Evolutionary conservation across 1,140 invertebrate genomes (phyloP), one percentile per base, ranked within the genome.

Genomic region (Sinonovacula constricta): DNA sequence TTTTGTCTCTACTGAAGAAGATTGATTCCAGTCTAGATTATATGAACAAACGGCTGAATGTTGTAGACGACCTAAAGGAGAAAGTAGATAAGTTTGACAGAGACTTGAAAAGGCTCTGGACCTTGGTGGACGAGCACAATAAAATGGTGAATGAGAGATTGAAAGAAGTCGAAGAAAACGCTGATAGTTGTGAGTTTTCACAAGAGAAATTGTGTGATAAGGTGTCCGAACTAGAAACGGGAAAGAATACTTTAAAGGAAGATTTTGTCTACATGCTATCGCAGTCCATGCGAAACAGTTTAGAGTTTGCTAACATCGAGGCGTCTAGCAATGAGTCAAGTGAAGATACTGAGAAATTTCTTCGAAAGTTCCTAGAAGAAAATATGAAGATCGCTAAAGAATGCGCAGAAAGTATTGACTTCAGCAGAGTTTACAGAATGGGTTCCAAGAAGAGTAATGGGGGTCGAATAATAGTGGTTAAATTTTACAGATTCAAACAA

Each of bases 171-270:
- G 54, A 56, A 56, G 54, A 56, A 22, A 56, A 56, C 7, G 10
- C 26, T 24, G 54, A 56, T 22, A 56, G 54, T 56, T 56, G 54
- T 56, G 54, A 56, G 26, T 56, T 56, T 24, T 56, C 54, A 7
- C 10, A 56, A 24, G 54, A 56, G 5, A 56, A 56, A 24, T 14
- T 56, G 54, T 56, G 26, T 24, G 54, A 56, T 24, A 56, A 56
- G 54, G 54, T 56, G 7, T n/a, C 7, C 5, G 14, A 33, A 34
- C 30, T 56, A 12, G 54, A 56, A 22, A 24, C 10, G 26, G 54
- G 26, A 24, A 56, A 7, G 22, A 56, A 56, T 12, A 24, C 54
- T 14, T 24, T 56, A 24, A 56, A 56, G 26, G 54, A 56, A 5
- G 54, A 56, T n/a, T 7, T 56, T 56, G 54, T 56, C 22, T 56